phyloP scores from a whole-genome alignment of 2,797 vertebrate species.

The Caiman crocodilus region DNA sequence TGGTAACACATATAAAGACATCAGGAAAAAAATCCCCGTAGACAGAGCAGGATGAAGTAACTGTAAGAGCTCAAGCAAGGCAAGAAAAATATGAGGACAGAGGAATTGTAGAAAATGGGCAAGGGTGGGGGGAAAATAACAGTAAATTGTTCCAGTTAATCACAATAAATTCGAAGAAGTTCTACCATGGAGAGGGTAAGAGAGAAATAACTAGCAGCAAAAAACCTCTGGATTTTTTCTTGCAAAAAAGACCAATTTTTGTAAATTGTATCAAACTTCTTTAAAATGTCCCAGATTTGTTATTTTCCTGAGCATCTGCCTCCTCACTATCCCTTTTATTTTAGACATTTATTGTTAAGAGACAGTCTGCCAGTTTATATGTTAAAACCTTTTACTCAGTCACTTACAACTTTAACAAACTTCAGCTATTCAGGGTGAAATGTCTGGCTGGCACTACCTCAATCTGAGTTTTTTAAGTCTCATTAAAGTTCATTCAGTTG shows the following conservation, averaged over 20 bases:
- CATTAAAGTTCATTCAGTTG: not conserved
- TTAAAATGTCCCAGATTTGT: not conserved
- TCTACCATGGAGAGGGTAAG: constrained; percentile 23
- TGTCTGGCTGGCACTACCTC: not conserved
- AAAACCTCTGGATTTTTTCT: not conserved
- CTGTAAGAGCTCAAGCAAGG: constrained; percentile 61
- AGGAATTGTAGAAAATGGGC: constrained; percentile 53
- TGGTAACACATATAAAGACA: constrained; percentile 55
- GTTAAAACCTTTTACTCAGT: not conserved
- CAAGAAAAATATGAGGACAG: constrained; percentile 24
- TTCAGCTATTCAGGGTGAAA: not conserved
- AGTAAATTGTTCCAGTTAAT: constrained; percentile 38
- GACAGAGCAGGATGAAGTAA: constrained; percentile 61
- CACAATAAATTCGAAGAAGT: constrained; percentile 53
- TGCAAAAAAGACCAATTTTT: not conserved
- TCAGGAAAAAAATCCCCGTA: constrained; percentile 51
- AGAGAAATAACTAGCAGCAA: not conserved
- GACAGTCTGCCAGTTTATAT: not conserved
- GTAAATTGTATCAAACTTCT: not conserved
- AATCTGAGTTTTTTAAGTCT: not conserved
- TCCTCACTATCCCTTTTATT: not conserved
- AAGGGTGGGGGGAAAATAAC: constrained; percentile 55
- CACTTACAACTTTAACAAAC: not conserved
- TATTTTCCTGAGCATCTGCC: not conserved
- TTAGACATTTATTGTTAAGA: not conserved